phyloP scores from a whole-genome alignment of 1,140 invertebrate genomes.

The Brachionus koreanus region DNA sequence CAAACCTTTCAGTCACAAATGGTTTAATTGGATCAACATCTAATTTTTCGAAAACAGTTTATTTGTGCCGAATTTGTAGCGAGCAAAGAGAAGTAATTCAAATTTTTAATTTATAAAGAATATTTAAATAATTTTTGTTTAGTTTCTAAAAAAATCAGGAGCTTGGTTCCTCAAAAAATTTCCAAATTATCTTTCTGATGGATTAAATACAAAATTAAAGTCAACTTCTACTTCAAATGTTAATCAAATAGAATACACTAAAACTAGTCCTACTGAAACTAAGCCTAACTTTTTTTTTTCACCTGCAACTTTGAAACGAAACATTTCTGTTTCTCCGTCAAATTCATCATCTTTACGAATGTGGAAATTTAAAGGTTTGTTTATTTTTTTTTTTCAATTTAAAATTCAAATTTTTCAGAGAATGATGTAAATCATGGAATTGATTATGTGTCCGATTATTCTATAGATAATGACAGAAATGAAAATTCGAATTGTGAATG shows the following conservation, averaged over 20 bases:
- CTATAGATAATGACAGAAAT: slow-evolving; percentile 21
- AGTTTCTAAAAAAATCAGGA: slow-evolving; percentile 44
- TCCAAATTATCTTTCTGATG: slow-evolving; percentile 23
- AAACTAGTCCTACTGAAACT: background rate
- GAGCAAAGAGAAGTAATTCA: slow-evolving; percentile 36
- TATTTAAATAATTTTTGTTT: background rate
- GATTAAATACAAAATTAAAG: background rate
- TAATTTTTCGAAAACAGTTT: slow-evolving; percentile 2
- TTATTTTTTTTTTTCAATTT: background rate
- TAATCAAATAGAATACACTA: background rate
- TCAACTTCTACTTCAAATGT: slow-evolving; percentile 26
- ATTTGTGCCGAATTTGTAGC: slow-evolving; percentile 43
- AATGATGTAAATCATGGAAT: background rate
- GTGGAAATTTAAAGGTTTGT: slow-evolving; percentile 28
- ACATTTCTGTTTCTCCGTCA: slow-evolving; percentile 13
- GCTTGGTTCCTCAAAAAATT: slow-evolving; percentile 21
- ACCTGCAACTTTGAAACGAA: background rate
- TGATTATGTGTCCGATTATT: slow-evolving; percentile 16
- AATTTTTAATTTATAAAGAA: background rate
- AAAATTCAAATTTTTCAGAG: background rate
- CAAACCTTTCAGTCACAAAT: background rate
- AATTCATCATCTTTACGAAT: slow-evolving; percentile 11
- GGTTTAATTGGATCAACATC: background rate
- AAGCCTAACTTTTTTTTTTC: background rate
- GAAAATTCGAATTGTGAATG: slow-evolving; percentile 18